Evolutionary conservation across 2,888 invertebrate species (phyloP), one percentile per base, ranked within the genome.

Genomic region (Nomada fucata): DNA sequence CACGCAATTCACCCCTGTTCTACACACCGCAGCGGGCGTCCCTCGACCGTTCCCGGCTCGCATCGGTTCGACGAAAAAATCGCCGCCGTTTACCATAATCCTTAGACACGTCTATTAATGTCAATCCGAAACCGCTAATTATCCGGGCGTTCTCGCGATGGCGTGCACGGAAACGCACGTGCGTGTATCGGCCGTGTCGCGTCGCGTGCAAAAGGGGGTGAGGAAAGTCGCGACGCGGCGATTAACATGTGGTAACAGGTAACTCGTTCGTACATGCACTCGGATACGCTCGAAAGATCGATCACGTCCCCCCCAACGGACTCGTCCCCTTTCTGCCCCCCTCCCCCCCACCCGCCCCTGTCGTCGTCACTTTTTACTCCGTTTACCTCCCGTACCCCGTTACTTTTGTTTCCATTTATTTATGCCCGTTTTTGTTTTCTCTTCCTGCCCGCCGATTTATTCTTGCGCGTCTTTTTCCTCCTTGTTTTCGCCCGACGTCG

Each of bases 201-300:
- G 47, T 65, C 70, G 76, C 79, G 79, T 79, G 80, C 69, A 70
- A 72, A 82, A 73, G 67, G 70, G 68, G 68, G 75, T 67, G 82
- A 82, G 72, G 79, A 84, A 84, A 84, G 77, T 78, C 73, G 57
- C 65, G 75, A 79, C 72, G 69, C 57, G 67, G 44, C 67, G 82
- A 86, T 86, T 86, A 86, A 87, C 87, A 79, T 77, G 75, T 76
- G 79, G 72, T 79, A 86, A 84, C 84, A 86, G 84, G 87, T 84
- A 77, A 82, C 71, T 73, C 74, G 72, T 78, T 75, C 67, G 72
- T 79, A 72, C 82, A 78, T 75, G 80, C 69, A 50, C 83, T 69
- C 74, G 69, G 69, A 74, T 87, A 83, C 82, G 69, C 76, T 69
- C 70, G 57, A 26, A 60, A 83, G 77, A 72, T 84, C 85, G 84